Evolutionary conservation across 2,113 vertebrate species (phyloP).

Genomic region (Phrynocephalus versicolor): DNA sequence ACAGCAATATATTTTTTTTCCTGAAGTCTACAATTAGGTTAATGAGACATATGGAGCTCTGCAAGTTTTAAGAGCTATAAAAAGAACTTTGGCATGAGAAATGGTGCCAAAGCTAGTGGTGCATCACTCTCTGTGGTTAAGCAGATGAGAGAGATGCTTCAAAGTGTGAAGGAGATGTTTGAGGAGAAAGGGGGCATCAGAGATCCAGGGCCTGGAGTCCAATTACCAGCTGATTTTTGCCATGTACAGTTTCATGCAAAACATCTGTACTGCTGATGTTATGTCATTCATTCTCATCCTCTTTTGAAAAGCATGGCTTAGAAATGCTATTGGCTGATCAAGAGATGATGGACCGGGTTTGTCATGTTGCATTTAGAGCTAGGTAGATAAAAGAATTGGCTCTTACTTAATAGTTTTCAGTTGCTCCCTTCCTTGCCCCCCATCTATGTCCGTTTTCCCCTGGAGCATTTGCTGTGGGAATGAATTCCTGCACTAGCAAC

Average conservation of each 20-base stretch:
- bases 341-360: neutral
- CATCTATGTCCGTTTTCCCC: conserved; percentile 14
- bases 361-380: neutral
- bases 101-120: conserved; percentile 22
- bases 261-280: neutral
- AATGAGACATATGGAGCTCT: conserved; percentile 39
- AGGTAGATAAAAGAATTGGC: neutral
- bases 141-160: conserved; percentile 26
- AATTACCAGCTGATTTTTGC: conserved; percentile 8
- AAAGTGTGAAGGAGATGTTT: conserved; percentile 28
- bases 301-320: neutral
- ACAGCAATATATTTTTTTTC: conserved; percentile 16
- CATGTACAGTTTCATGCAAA: conserved; percentile 18
- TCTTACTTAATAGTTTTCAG: neutral
- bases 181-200: conserved; percentile 13
- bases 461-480: neutral
- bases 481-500: neutral
- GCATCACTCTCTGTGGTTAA: conserved; percentile 12
- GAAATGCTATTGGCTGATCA: neutral
- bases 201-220: neutral
- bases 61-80: conserved; percentile 50
- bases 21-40: conserved; percentile 23
- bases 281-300: neutral
- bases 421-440: neutral
- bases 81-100: conserved; percentile 12